These are phyloP conservation scores for Melinaea marsaeus DNA, from an alignment of 2,888 invertebrate genomes.

Conservation along the genomic window DNA sequence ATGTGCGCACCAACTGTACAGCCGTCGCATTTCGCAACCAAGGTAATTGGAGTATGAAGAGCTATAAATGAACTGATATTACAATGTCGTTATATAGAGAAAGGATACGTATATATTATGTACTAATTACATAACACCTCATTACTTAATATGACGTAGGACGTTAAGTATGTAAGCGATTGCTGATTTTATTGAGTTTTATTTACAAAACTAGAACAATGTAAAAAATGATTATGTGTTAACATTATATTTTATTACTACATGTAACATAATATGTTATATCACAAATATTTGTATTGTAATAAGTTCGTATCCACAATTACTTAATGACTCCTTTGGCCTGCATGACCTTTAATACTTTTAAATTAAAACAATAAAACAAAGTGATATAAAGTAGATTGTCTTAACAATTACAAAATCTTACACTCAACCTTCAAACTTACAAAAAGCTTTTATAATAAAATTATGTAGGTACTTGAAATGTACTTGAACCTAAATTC, in stretches of 20 bases:
- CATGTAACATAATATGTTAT: no score
- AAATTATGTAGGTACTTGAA: conserved; percentile 39
- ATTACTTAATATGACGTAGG: conserved; percentile 4
- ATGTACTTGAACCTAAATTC: conserved; percentile 62
- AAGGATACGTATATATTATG: conserved; percentile 9
- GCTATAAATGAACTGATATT: conserved; percentile 16
- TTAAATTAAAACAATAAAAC: neutral
- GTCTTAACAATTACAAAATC: conserved; percentile 16
- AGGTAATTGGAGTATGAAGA: conserved; percentile 22
- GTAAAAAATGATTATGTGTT: no score
- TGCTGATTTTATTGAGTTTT: neutral
- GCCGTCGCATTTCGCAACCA: conserved; percentile 15
- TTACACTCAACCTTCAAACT: conserved; percentile 22
- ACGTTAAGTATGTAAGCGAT: neutral
- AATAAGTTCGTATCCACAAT: no score
- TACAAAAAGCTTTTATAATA: conserved; percentile 22
- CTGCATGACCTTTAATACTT: neutral
- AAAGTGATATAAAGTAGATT: neutral
- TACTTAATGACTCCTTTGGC: no score
- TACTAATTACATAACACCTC: conserved; percentile 3
- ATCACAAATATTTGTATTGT: no score
- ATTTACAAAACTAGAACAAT: no score
- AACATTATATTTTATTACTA: no score
- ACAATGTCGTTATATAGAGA: conserved; percentile 18
- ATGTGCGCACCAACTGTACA: conserved; percentile 14